These are phyloP conservation scores for Heterohyrax brucei DNA, from an alignment of 2,797 vertebrate genomes.

Conservation along the genomic window DNA sequence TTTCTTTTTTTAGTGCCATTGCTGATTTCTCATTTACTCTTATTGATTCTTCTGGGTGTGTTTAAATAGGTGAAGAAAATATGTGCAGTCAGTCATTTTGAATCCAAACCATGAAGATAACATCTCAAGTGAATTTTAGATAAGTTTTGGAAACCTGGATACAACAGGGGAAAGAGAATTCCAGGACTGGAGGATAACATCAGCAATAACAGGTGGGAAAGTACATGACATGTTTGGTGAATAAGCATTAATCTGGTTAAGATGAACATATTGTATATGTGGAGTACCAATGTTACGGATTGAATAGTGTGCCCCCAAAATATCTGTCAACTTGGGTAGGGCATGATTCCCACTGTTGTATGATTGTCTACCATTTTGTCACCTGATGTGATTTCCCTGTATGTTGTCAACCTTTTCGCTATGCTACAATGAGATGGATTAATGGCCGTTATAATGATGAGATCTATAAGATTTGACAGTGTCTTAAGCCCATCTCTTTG, in stretches of 20 bases:
- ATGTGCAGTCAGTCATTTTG: not conserved
- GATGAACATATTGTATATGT: not conserved
- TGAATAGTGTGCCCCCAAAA: no score
- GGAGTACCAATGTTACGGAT: not conserved
- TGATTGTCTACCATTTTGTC: no score
- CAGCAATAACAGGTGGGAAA: not conserved
- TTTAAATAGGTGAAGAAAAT: constrained; percentile 50
- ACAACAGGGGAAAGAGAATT: not conserved
- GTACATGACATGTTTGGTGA: not conserved
- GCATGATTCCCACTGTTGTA: no score
- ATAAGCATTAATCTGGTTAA: constrained; percentile 22
- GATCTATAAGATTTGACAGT: no score
- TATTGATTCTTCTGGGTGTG: not conserved
- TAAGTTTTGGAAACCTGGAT: not conserved
- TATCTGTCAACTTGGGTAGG: no score
- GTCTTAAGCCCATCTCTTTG: no score
- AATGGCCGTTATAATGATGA: no score
- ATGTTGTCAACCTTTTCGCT: no score
- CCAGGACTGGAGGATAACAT: not conserved
- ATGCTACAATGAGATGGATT: no score
- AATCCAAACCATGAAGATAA: not conserved
- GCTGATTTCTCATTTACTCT: constrained; percentile 32
- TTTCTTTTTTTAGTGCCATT: constrained; percentile 20
- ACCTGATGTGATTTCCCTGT: no score
- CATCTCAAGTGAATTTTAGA: constrained; percentile 21